Evolutionary conservation across 2,888 invertebrate species (phyloP), one percentile per base, ranked within the genome.

Genomic region (Acronicta psi): DNA sequence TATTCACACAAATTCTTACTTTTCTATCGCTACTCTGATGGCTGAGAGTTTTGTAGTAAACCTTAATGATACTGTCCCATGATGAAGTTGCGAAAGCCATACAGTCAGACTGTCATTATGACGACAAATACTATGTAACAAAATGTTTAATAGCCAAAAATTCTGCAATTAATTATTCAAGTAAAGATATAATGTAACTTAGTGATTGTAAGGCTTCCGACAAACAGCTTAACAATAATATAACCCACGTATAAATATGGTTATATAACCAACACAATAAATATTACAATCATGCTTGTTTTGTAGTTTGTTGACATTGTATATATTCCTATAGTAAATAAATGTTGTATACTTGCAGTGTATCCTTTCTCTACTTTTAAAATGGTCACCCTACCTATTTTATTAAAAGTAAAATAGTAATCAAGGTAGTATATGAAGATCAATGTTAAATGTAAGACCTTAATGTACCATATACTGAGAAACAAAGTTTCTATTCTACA

Each of bases 251-350:
- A 83, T 81, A 84, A 67, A 84, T 81, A 83, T 77, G 80, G 80
- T 81, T 79, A 82, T 79, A 79, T 86, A 83, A 85, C 85, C 88
- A 84, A 86, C 87, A 91, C 87, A 89, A 77, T 66, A 59, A 51
- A 81, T 80, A 82, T 70, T 79, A 90, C 89, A 91, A 82, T 85
- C 92, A 92, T 91, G 91, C 90, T 85, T 79, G 78, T 76, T 70
- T 69, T 69, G 77, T 75, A 77, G 77, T 79, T 81, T 85, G 85
- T 79, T 83, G 82, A 87, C 85, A 84, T 77, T 78, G 77, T 29
- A 11, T 29, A n/a, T 25, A 1, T 25, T 1, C 7, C 9, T 25
- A 9, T 29, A 4, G 9, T 10, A 11, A 29, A 11, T 11, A 29
- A 29, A 29, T 29, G 10, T 11, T 34, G 7, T 7, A 34, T 34